phyloP scores from a whole-genome alignment of 2,797 vertebrate genomes.

The Microctenopoma steveboyesi region DNA sequence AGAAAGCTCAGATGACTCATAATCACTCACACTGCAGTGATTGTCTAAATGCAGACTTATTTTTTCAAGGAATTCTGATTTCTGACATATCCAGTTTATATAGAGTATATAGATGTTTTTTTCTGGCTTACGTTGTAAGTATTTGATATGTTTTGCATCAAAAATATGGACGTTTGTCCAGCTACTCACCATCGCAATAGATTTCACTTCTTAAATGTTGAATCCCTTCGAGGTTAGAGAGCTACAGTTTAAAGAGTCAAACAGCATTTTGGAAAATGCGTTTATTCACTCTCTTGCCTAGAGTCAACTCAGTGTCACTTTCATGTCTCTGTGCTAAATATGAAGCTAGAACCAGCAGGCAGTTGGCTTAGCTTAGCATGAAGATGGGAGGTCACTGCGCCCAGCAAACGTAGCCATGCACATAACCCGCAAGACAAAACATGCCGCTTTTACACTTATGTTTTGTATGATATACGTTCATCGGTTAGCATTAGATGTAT shows the following conservation, averaged over 20 bases:
- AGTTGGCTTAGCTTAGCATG: constrained; percentile 6
- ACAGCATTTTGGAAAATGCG: constrained; percentile 13
- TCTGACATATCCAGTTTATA: constrained; percentile 59
- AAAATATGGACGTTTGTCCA: constrained; percentile 59
- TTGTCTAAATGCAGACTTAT: constrained; percentile 38
- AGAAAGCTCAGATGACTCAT: constrained; percentile 50
- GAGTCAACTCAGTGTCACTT: background rate
- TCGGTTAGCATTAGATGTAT: background rate
- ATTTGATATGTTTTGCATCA: constrained; percentile 74
- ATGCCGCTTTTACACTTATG: background rate
- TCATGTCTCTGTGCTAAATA: too few relatives aligned
- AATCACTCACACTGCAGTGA: constrained; percentile 67
- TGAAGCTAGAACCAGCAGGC: background rate
- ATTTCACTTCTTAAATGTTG: constrained; percentile 38
- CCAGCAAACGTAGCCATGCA: background rate
- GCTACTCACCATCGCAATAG: constrained; percentile 24
- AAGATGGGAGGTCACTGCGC: background rate
- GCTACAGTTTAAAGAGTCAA: constrained; percentile 11
- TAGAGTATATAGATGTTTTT: constrained; percentile 46
- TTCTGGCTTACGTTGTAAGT: constrained; percentile 72
- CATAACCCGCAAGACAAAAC: background rate
- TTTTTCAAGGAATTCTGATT: constrained; percentile 46
- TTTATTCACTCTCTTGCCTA: background rate
- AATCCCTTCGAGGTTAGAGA: constrained; percentile 31
- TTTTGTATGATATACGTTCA: background rate